Evolutionary conservation across 2,888 invertebrate genomes (phyloP).

Genomic region (Argyresthia goedartella): DNA sequence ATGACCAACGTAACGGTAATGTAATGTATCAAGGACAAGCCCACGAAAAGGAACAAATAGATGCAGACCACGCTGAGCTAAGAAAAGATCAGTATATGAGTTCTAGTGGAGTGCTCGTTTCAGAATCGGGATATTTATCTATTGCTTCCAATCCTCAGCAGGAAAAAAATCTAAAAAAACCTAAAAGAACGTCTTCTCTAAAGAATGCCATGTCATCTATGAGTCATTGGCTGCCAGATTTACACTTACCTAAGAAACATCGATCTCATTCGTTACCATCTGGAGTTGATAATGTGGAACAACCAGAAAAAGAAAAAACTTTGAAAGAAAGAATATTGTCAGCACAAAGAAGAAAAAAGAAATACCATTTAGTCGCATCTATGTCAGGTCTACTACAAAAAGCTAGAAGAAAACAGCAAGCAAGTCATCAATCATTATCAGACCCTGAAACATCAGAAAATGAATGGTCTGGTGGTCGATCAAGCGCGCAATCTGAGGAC

Average conservation of each 20-base stretch:
- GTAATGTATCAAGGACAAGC: slow-evolving; percentile 43
- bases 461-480: slow-evolving; percentile 74
- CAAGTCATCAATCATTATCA: slow-evolving; percentile 76
- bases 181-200: slow-evolving; percentile 78
- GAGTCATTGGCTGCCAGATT: slow-evolving; percentile 84
- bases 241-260: slow-evolving; percentile 81
- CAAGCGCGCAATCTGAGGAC: slow-evolving; percentile 81
- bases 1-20: slow-evolving; percentile 64
- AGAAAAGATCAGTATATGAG: slow-evolving; percentile 59
- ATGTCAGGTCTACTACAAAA: slow-evolving; percentile 89
- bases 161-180: slow-evolving; percentile 75
- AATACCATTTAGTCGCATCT: slow-evolving; percentile 84
- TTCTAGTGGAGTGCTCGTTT: slow-evolving; percentile 74
- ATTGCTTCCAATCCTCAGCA: slow-evolving; percentile 75
- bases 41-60: slow-evolving; percentile 36
- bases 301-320: slow-evolving; percentile 57
- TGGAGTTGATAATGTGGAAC: slow-evolving; percentile 72
- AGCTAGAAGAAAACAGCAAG: slow-evolving; percentile 78
- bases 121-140: slow-evolving; percentile 83
- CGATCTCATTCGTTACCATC: slow-evolving; percentile 87
- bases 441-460: slow-evolving; percentile 84
- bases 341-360: slow-evolving; percentile 77
- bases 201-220: slow-evolving; percentile 86
- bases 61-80: slow-evolving; percentile 32
- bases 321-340: slow-evolving; percentile 58